Conservation (phyloP, 2,113 vertebrate genomes). For the Diadophis punctatus region DNA sequence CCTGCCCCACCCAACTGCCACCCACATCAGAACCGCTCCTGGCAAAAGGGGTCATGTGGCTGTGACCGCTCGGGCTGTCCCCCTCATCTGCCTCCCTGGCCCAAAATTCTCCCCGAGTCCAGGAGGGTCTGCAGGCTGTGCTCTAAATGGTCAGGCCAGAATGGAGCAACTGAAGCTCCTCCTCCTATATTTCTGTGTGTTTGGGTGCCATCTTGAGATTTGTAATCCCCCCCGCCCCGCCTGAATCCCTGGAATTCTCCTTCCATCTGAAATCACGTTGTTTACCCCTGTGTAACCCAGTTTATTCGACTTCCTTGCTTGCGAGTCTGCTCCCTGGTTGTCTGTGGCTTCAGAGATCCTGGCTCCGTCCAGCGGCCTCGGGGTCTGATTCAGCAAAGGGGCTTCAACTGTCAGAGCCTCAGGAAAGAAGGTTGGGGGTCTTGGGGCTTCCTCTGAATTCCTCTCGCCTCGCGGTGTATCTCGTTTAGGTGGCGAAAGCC, state of each 20-base stretch:
- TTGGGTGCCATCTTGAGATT: background rate
- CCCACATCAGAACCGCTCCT: background rate
- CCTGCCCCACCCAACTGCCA: background rate
- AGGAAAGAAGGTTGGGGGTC: background rate
- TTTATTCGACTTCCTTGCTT: background rate
- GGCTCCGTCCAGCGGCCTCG: background rate
- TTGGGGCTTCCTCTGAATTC: background rate
- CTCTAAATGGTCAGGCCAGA: background rate
- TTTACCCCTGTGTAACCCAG: too few relatives aligned
- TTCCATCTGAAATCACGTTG: background rate
- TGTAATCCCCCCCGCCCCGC: too few relatives aligned
- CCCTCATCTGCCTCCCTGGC: background rate
- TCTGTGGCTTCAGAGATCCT: background rate
- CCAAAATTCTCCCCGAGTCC: background rate
- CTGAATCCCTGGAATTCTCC: background rate
- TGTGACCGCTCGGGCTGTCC: background rate
- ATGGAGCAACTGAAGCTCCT: background rate
- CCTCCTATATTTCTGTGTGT: background rate
- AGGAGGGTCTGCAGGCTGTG: background rate
- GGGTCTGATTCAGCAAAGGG: background rate
- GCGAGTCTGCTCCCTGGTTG: background rate
- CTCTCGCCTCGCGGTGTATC: background rate
- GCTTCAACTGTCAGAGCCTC: background rate
- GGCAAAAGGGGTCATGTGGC: background rate
- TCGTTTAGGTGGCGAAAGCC: constrained; percentile 91